Evolutionary conservation across 2,113 vertebrate species (phyloP).

Genomic region (Zootoca vivipara): DNA sequence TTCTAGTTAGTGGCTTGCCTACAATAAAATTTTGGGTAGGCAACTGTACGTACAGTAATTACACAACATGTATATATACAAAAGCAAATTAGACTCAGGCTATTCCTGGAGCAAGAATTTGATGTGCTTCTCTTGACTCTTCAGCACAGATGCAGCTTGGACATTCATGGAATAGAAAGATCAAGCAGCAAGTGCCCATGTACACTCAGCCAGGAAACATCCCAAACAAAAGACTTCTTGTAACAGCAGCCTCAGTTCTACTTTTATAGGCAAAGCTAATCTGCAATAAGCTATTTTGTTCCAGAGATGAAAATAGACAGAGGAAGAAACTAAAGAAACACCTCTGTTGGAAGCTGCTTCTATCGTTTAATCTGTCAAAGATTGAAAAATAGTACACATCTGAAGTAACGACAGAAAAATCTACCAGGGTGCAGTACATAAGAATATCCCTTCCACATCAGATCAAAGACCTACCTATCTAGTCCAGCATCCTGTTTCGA

Average conservation of each 20-base stretch:
- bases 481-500: too few species aligned
- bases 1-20: background rate
- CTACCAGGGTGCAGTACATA: slow-evolving; percentile 3
- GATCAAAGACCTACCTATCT: too few species aligned
- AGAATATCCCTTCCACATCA: background rate
- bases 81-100: background rate
- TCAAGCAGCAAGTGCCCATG: background rate
- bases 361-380: slow-evolving; percentile 3
- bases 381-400: background rate
- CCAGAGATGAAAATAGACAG: background rate
- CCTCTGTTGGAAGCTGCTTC: background rate
- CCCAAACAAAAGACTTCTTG: background rate
- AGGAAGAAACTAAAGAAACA: background rate
- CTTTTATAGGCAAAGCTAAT: background rate
- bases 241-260: background rate
- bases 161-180: background rate
- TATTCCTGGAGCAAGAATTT: background rate
- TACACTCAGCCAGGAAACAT: background rate
- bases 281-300: background rate
- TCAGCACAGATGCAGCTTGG: background rate
- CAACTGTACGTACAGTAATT: background rate
- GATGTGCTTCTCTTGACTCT: background rate
- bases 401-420: background rate
- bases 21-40: background rate
- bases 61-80: too few species aligned